Conservation (phyloP, 2,113 vertebrate genomes). For the Chroicocephalus ridibundus region DNA sequence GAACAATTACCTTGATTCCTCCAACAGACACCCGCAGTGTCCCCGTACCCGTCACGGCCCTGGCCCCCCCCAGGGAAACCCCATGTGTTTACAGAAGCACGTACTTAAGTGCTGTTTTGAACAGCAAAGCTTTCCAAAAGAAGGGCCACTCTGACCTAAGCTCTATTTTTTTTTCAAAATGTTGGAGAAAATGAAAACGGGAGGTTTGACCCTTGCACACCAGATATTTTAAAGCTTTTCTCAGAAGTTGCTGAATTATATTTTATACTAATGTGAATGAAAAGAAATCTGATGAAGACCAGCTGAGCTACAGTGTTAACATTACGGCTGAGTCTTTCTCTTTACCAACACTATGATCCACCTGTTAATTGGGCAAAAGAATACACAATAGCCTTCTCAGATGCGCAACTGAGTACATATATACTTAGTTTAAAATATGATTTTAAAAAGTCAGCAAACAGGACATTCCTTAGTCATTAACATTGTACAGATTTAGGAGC, state of each 20-base stretch:
- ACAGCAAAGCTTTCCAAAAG: not conserved
- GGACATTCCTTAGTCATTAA: not conserved
- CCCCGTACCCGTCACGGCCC: accelerated
- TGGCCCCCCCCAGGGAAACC: not conserved
- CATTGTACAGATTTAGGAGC: not conserved
- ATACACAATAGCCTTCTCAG: not conserved
- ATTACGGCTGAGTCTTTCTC: not conserved
- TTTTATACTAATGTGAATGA: not conserved
- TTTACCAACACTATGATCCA: not conserved
- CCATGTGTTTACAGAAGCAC: too few species aligned
- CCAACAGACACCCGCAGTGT: not conserved
- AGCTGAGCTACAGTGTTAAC: not conserved
- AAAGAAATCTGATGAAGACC: not conserved
- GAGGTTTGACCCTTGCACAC: not conserved
- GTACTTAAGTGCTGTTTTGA: not conserved
- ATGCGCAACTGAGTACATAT: not conserved
- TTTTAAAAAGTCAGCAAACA: not conserved
- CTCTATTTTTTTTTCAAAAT: not conserved
- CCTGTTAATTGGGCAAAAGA: not conserved
- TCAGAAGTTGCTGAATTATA: not conserved
- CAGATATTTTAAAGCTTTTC: not conserved
- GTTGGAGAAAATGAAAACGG: not conserved
- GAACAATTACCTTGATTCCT: too few species aligned
- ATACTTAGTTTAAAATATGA: not conserved
- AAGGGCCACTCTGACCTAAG: too few species aligned